phyloP scores from a whole-genome alignment of 2,113 vertebrate genomes.

The Conger conger region DNA sequence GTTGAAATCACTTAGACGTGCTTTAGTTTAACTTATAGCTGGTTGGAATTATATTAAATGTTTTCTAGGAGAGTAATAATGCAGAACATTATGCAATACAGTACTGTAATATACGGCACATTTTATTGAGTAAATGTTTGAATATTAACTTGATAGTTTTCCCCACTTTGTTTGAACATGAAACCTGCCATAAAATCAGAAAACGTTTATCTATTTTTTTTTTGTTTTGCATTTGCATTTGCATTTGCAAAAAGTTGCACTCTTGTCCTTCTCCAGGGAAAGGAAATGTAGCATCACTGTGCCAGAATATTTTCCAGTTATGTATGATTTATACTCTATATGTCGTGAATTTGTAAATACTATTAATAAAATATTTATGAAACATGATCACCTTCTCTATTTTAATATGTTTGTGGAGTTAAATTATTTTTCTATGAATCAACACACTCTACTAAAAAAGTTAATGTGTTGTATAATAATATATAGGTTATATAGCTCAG shows the following conservation, averaged over 20 bases:
- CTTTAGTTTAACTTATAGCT: neutral
- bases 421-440: neutral
- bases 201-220: too few relatives aligned
- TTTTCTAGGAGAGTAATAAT: neutral
- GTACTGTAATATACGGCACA: neutral
- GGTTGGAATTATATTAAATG: neutral
- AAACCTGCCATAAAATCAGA: neutral
- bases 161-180: neutral
- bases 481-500: neutral
- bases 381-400: neutral
- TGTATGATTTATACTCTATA: neutral
- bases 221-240: too few relatives aligned
- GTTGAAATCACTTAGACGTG: neutral
- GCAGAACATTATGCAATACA: neutral
- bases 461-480: neutral
- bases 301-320: neutral
- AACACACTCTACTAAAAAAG: neutral
- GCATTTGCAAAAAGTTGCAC: slow-evolving; percentile 6
- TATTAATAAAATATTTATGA: slow-evolving; percentile 27
- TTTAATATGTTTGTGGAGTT: neutral
- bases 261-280: neutral
- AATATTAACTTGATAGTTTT: neutral
- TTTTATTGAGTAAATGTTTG: neutral
- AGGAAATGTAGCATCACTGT: neutral
- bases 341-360: neutral